Conservation (phyloP, 2,888 invertebrate genomes). For the Sisyra nigra region DNA sequence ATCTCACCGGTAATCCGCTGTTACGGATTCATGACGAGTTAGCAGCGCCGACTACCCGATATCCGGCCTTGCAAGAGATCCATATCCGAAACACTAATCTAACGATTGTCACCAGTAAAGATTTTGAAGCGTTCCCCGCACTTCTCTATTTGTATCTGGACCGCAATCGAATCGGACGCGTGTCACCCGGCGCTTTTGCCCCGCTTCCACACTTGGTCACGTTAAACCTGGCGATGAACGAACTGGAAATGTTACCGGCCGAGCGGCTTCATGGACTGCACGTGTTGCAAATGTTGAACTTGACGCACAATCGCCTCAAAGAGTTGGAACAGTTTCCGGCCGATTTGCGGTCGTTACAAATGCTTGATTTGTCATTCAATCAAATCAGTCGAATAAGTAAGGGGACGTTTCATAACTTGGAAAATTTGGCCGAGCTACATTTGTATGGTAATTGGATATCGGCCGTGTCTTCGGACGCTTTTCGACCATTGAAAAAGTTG, state of each 20-base stretch:
- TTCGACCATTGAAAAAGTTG: constrained; percentile 58
- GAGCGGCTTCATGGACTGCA: constrained; percentile 68
- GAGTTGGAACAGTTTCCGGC: constrained; percentile 66
- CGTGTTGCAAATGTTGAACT: constrained; percentile 55
- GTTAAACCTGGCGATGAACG: constrained; percentile 68
- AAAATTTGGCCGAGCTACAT: constrained; percentile 58
- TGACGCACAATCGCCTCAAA: constrained; percentile 68
- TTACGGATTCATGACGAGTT: constrained; percentile 46
- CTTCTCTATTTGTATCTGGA: constrained; percentile 57
- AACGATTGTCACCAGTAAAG: constrained; percentile 66
- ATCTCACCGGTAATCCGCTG: constrained; percentile 70
- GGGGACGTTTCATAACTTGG: constrained; percentile 60
- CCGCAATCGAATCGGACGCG: constrained; percentile 55
- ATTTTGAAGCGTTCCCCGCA: constrained; percentile 69
- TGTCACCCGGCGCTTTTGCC: constrained; percentile 74
- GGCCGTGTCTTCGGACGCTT: constrained; percentile 58
- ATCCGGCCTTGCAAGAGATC: constrained; percentile 66
- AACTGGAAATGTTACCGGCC: constrained; percentile 65
- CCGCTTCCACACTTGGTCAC: constrained; percentile 58
- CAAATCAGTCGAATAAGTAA: constrained; percentile 62
- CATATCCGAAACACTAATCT: constrained; percentile 67
- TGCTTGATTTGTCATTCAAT: constrained; percentile 69
- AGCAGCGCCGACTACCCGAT: constrained; percentile 48
- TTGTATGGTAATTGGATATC: constrained; percentile 73
- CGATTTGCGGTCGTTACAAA: constrained; percentile 61